Evolutionary conservation across 2,797 vertebrate genomes (phyloP).

Genomic region (Falco peregrinus): DNA sequence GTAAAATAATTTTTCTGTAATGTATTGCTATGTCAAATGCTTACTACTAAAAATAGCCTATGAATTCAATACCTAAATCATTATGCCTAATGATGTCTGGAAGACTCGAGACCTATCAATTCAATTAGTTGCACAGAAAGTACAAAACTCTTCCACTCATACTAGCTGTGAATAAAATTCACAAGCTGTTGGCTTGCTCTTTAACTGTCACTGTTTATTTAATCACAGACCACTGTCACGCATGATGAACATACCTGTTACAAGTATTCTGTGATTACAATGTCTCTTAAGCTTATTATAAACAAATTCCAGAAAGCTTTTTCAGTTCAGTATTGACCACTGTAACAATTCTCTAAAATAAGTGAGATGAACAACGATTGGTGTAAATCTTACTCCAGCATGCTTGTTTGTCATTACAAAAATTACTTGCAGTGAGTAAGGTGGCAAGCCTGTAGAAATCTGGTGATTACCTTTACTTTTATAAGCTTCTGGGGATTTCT

Average conservation of each 20-base stretch:
- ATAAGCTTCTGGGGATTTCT: slow-evolving; percentile 83
- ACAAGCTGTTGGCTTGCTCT: neutral
- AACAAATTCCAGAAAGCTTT: neutral
- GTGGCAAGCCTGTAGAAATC: accelerated
- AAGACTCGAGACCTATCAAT: neutral
- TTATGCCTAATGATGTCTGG: neutral
- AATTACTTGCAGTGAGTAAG: neutral
- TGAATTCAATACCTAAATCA: neutral
- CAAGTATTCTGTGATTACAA: neutral
- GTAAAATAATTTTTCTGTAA: neutral
- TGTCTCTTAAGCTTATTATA: neutral
- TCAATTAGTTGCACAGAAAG: neutral
- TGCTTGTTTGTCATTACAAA: too few species aligned
- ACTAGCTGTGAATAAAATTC: neutral
- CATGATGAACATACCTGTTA: accelerated
- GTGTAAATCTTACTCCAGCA: neutral
- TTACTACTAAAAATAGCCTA: neutral
- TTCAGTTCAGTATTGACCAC: neutral
- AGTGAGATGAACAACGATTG: accelerated
- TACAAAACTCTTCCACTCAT: neutral
- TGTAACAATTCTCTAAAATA: accelerated
- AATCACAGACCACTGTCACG: neutral
- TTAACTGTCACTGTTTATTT: neutral
- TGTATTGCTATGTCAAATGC: neutral
- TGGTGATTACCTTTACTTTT: slow-evolving; percentile 82